phyloP scores from a whole-genome alignment of 2,888 invertebrate genomes.

The Erpobdella octoculata region DNA sequence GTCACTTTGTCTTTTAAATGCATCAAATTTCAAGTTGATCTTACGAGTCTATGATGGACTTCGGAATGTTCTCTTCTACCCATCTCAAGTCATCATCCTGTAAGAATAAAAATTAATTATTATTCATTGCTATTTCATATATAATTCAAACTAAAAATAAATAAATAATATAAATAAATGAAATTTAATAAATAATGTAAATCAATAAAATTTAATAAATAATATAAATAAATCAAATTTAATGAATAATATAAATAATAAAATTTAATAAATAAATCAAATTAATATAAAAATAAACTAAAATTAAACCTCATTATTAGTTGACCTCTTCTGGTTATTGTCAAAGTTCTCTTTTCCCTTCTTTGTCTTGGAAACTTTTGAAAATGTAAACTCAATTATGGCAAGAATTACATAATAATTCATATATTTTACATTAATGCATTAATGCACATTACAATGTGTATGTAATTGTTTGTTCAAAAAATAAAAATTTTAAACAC shows the following conservation, averaged over 20 bases:
- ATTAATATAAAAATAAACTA: neutral
- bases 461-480: too few relatives aligned
- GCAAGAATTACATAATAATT: neutral
- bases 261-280: neutral
- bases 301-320: neutral
- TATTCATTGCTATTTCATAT: too few relatives aligned
- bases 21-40: conserved; percentile 38
- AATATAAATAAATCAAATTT: too few relatives aligned
- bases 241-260: neutral
- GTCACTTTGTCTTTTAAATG: too few relatives aligned
- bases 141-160: too few relatives aligned
- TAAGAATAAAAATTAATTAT: too few relatives aligned
- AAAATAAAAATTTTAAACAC: too few relatives aligned
- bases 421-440: too few relatives aligned
- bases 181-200: too few relatives aligned
- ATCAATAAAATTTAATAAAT: too few relatives aligned
- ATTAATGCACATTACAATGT: too few relatives aligned
- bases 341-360: conserved; percentile 1
- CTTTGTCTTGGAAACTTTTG: conserved; percentile 5
- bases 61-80: conserved; percentile 88
- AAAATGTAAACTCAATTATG: neutral
- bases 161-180: too few relatives aligned
- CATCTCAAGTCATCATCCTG: conserved; percentile 73
- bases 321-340: neutral
- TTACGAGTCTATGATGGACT: conserved; percentile 65